Conservation (phyloP, 1,140 invertebrate species). For the Oryctes rhinoceros region DNA sequence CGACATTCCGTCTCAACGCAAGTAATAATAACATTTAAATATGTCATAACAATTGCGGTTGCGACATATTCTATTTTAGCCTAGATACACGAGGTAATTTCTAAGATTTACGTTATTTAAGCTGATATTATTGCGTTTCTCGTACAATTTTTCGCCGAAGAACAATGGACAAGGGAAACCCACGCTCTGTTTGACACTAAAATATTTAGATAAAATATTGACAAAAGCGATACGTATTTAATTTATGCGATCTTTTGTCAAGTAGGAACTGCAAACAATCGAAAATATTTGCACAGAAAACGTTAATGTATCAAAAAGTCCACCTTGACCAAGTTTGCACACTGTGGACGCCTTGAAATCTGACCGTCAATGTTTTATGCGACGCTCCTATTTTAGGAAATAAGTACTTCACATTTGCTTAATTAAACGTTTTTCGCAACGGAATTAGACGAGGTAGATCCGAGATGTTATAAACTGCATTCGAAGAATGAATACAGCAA, state of each 20-base stretch:
- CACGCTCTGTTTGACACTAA: background rate
- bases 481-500: too few species aligned
- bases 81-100: too few species aligned
- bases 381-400: background rate
- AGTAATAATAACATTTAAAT: too few species aligned
- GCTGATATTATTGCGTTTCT: too few species aligned
- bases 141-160: too few species aligned
- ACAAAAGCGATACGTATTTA: background rate
- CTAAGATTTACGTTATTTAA: too few species aligned
- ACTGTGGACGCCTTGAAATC: background rate
- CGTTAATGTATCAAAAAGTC: constrained; percentile 21
- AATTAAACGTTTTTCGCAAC: too few species aligned
- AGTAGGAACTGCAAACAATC: constrained; percentile 14
- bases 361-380: constrained; percentile 12
- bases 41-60: too few species aligned
- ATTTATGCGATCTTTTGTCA: background rate
- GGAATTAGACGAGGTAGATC: too few species aligned
- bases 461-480: too few species aligned
- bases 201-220: constrained; percentile 25
- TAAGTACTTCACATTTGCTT: background rate
- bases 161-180: background rate
- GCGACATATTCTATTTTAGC: too few species aligned
- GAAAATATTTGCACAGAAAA: constrained; percentile 24
- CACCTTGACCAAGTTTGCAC: constrained; percentile 16
- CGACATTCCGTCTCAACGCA: too few species aligned